A percentile compares a stretch with the other conserved stretches of the same genome.
These are phyloP conservation scores for Rhamphomyia laevipes DNA, from an alignment of 2,888 invertebrate species.

Conservation along the genomic window DNA sequence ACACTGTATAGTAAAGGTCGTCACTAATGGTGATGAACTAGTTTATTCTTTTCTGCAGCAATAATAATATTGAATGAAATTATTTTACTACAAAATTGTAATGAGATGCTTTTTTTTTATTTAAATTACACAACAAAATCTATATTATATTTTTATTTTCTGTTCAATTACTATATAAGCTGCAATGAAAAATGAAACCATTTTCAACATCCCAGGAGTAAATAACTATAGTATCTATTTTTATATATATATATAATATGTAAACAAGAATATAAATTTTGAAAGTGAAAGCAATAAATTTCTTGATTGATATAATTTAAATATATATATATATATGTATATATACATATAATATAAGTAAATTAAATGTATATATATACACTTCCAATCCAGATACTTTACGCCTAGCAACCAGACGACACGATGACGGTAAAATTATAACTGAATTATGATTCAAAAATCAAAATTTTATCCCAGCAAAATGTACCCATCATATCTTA, in stretches of 20 bases:
- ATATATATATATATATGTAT: too few species aligned
- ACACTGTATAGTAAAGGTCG: conserved; percentile 14
- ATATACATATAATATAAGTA: too few species aligned
- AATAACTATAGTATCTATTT: conserved; percentile 1
- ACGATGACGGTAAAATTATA: conserved; percentile 40
- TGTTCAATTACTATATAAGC: neutral
- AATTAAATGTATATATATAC: too few species aligned
- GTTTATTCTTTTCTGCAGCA: conserved; percentile 2
- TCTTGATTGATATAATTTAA: neutral
- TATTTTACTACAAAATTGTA: neutral
- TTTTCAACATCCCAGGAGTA: conserved; percentile 10
- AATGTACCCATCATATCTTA: conserved; percentile 34
- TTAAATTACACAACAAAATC: neutral
- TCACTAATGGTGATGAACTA: conserved; percentile 22
- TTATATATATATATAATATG: neutral
- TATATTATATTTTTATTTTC: neutral
- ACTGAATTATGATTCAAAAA: conserved; percentile 37
- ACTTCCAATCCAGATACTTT: conserved; percentile 8
- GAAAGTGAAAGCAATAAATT: conserved; percentile 21
- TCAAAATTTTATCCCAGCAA: conserved; percentile 37
- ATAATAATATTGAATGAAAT: too few species aligned
- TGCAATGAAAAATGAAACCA: too few species aligned
- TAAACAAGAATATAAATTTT: neutral
- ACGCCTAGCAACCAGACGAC: conserved; percentile 36
- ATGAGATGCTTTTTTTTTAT: neutral